Conservation (phyloP, 2,888 invertebrate species). For the Lumbricus terrestris region DNA sequence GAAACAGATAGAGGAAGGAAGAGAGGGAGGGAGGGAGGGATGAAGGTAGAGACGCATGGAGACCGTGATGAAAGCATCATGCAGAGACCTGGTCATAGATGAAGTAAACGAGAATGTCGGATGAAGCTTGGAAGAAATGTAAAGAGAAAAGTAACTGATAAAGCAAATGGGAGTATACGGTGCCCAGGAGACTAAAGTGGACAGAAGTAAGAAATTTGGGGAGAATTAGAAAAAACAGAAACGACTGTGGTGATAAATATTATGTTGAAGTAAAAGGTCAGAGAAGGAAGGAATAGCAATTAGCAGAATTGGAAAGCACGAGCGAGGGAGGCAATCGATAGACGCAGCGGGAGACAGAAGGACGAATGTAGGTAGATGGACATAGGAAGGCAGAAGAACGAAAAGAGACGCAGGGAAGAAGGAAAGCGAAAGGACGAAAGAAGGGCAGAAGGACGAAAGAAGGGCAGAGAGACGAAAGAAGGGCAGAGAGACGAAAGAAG, state of each 20-base stretch:
- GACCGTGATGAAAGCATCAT: background rate
- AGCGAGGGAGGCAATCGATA: background rate
- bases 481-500: too few species aligned
- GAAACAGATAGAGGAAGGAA: background rate
- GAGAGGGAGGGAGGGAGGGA: background rate
- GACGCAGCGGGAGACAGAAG: background rate
- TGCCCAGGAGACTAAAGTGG: background rate
- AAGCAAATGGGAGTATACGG: background rate
- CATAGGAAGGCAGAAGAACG: too few species aligned
- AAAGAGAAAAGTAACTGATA: background rate
- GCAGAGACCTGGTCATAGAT: background rate
- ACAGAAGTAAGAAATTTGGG: background rate
- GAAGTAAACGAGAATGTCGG: constrained; percentile 14
- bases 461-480: too few species aligned
- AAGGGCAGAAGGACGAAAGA: too few species aligned
- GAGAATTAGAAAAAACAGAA: background rate
- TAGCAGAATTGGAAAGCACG: background rate
- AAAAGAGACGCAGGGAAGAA: too few species aligned
- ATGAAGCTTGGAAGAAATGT: background rate
- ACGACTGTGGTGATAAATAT: background rate
- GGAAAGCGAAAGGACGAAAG: too few species aligned
- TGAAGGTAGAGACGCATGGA: background rate
- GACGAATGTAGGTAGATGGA: too few species aligned
- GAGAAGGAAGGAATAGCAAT: background rate
- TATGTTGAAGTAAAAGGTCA: background rate